Percentiles rank a stretch among this genome's conserved stretches.
phyloP scores from a whole-genome alignment of 1,140 invertebrate genomes.

The Nasonia longicornis region DNA sequence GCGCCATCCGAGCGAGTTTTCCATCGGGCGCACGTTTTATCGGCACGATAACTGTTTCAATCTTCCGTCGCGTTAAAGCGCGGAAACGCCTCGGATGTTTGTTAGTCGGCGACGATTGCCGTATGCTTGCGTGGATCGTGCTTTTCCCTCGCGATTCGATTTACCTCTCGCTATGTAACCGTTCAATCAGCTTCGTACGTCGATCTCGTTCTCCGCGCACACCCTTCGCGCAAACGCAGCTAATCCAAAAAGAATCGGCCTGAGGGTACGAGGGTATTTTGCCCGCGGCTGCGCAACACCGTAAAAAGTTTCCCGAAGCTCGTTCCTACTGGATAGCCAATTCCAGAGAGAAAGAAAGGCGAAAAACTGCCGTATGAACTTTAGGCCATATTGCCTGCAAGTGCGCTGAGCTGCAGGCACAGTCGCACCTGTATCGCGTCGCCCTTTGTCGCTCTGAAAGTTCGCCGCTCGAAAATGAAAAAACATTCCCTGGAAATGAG shows the following conservation, averaged over 20 bases:
- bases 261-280: background rate
- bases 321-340: background rate
- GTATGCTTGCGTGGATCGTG: no score
- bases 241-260: background rate
- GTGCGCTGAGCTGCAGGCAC: background rate
- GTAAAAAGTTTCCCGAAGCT: conserved; percentile 43
- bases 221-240: background rate
- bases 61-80: conserved; percentile 13
- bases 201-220: no score
- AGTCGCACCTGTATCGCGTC: conserved; percentile 32
- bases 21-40: background rate
- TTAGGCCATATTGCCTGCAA: background rate
- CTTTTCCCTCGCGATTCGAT: no score
- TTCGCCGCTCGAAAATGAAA: conserved; percentile 49
- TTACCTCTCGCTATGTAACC: no score
- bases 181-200: no score
- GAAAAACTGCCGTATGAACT: background rate
- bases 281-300: background rate
- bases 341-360: conserved; percentile 4
- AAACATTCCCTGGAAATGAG: conserved; percentile 49
- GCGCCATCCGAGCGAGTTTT: background rate
- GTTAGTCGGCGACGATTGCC: no score
- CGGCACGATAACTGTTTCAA: conserved; percentile 6
- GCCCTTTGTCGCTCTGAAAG: conserved; percentile 47
- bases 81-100: no score